Evolutionary conservation across 2,113 vertebrate species (phyloP).

Genomic region (Macroglossus sobrinus): DNA sequence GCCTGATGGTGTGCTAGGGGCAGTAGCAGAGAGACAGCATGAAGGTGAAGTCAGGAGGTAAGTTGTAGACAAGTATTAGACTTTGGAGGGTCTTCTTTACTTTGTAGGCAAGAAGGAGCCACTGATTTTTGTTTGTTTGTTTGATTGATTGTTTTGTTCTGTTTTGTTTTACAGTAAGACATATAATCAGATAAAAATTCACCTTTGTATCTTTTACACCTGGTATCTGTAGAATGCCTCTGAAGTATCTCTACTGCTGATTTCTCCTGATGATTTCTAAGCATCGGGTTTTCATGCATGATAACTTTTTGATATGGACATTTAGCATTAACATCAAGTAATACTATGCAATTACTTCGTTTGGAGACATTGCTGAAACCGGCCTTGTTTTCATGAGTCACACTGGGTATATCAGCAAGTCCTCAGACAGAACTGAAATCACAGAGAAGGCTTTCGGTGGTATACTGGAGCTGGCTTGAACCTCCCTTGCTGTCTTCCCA

Average conservation of each 20-base stretch:
- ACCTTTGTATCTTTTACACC: not conserved
- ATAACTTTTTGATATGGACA: not conserved
- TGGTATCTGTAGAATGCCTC: not conserved
- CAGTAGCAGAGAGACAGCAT: too few relatives aligned
- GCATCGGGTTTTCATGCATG: not conserved
- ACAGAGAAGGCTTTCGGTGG: constrained; percentile 68
- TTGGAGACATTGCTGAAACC: constrained; percentile 30
- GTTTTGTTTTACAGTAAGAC: not conserved
- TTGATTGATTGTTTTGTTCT: too few relatives aligned
- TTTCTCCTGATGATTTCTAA: not conserved
- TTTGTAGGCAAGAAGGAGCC: not conserved
- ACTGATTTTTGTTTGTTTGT: not conserved
- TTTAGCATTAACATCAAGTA: not conserved
- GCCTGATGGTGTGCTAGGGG: not conserved
- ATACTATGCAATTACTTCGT: not conserved
- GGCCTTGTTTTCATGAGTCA: constrained; percentile 75
- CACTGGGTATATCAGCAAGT: constrained; percentile 47
- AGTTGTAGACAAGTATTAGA: not conserved
- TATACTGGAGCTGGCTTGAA: constrained; percentile 56
- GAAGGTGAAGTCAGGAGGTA: too few relatives aligned
- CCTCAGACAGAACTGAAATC: constrained; percentile 75
- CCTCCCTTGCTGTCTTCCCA: constrained; percentile 64
- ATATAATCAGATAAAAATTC: not conserved
- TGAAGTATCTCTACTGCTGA: not conserved
- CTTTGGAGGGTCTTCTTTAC: not conserved